phyloP scores from a whole-genome alignment of 2,888 invertebrate genomes.

The Steinernema carpocapsae region DNA sequence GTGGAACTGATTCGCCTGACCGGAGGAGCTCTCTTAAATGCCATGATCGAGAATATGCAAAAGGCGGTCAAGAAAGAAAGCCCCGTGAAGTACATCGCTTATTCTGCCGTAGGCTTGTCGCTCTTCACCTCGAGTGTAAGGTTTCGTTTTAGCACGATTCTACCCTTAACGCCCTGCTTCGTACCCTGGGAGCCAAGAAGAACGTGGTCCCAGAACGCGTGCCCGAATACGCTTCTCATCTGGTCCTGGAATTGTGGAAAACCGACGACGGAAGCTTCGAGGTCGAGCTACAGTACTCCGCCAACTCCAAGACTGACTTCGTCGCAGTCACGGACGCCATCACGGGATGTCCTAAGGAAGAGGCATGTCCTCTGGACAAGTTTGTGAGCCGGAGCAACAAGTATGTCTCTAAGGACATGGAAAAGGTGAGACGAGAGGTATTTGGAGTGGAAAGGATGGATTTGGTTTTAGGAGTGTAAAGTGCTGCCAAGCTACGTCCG shows the following conservation, averaged over 20 bases:
- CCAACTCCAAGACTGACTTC: neutral
- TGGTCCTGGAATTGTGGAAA: constrained; percentile 33
- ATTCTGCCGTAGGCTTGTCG: constrained; percentile 37
- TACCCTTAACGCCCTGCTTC: constrained; percentile 24
- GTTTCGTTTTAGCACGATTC: constrained; percentile 33
- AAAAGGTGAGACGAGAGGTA: too few relatives aligned
- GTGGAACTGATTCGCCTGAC: constrained; percentile 38
- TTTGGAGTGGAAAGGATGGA: too few relatives aligned
- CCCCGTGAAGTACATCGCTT: constrained; percentile 24
- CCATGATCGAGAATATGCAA: constrained; percentile 40
- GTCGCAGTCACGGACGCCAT: neutral
- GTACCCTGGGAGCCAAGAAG: constrained; percentile 35
- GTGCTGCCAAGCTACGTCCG: too few relatives aligned
- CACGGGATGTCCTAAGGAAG: neutral
- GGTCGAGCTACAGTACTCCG: neutral
- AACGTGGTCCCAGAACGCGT: neutral
- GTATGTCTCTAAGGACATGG: neutral
- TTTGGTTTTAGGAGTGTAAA: too few relatives aligned
- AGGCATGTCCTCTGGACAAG: neutral
- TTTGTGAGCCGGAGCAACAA: neutral
- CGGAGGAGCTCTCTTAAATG: constrained; percentile 41
- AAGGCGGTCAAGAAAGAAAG: constrained; percentile 17
- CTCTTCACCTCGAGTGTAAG: neutral
- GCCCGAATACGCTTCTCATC: constrained; percentile 30
- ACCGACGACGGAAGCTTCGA: neutral